Base-by-base conservation (phyloP, 2,797 vertebrate genomes). In the Pangasius mekongensis region DNA sequence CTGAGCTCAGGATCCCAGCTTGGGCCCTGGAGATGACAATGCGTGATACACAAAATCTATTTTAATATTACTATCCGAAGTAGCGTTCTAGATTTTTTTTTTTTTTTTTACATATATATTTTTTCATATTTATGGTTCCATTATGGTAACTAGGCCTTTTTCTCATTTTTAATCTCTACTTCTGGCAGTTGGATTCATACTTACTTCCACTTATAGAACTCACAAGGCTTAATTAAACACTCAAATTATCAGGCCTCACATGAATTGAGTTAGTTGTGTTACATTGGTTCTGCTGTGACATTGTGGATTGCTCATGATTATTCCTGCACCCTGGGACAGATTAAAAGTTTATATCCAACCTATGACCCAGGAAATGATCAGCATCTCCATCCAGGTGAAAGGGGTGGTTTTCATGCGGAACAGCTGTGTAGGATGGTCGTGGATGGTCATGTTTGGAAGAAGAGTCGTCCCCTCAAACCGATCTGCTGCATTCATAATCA, bases 281-380 rank as follows among this genome's bases (percentile, higher is more conserved):
- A 27, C 24, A 76, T 27, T 11, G 47, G 39, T 47, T 77, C 47
- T n/a, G 11, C 74, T 30, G 1, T 52, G 5, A 77, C 47, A 24
- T 9, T 36, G 27, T 62, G 43, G n/a, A 27, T 47, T 47, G 16
- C 30, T 43, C 24, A 43, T 58, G 69, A 60, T 36, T 36, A 33
- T 47, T 77, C 16, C 56, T 58, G 10, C 11, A 14, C 30, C 56
- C 3, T 86, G 11, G 10, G n/a, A 86, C 9, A 86, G 18, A 64
- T 52, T 64, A n/a, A 86, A 73, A 30, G 39, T 73, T 76, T 3
- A 64, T 73, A 87, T 24, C 67, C 92, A 85, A 99, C 98, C 98
- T 98, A 98, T 95, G 93, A 99, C 97, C 98, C 98, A 99, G 90
- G 97, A 97, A 92, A 99, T 97, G 92, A 99, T 99, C 91, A 99